phyloP scores from a whole-genome alignment of 2,113 vertebrate species.

The Boleophthalmus pectinirostris region DNA sequence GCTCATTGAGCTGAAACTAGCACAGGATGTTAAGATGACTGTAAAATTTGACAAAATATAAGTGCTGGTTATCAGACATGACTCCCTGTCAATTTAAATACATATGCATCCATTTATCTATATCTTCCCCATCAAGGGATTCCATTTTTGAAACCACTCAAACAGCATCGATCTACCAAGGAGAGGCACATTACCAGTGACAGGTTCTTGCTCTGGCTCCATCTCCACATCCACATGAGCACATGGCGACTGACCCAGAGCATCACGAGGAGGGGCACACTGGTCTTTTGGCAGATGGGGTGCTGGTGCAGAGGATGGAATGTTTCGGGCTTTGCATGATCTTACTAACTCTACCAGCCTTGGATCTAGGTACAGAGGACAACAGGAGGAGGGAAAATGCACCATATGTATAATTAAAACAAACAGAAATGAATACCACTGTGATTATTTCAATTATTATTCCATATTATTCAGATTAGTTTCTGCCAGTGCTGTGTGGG shows the following conservation, averaged over 20 bases:
- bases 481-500: not conserved
- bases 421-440: not conserved
- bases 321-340: conserved; percentile 70
- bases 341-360: conserved; percentile 87
- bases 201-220: conserved; percentile 55
- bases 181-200: conserved; percentile 70
- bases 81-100: not conserved
- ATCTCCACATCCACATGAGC: conserved; percentile 57
- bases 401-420: not conserved
- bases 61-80: not conserved
- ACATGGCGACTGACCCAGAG: conserved; percentile 15
- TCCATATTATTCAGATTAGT: not conserved
- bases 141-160: not conserved
- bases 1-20: not conserved
- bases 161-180: not conserved
- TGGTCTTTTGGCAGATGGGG: conserved; percentile 34
- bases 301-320: conserved; percentile 34
- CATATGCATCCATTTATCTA: not conserved
- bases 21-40: not conserved
- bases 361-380: conserved; percentile 80
- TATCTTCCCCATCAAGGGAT: not conserved
- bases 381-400: conserved; percentile 2
- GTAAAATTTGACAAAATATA: not conserved
- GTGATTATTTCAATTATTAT: not conserved
- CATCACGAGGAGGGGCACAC: conserved; percentile 20